Conservation (phyloP, 2,888 invertebrate species). For the Drosophila borealis region DNA sequence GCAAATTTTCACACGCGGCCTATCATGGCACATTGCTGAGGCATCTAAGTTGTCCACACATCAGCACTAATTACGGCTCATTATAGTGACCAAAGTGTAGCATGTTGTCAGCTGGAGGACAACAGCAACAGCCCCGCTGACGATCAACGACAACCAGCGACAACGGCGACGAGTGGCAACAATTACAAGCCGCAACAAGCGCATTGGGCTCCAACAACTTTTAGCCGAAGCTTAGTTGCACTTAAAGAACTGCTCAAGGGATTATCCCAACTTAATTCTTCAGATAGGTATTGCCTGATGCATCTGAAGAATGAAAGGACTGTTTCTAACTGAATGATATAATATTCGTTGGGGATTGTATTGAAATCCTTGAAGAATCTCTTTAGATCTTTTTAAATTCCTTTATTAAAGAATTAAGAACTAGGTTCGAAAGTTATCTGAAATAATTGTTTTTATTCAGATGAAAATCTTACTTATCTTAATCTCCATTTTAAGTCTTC, state of each 20-base stretch:
- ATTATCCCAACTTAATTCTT: too few species aligned
- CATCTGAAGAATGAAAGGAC: too few species aligned
- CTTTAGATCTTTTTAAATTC: too few species aligned
- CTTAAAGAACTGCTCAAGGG: constrained; percentile 1
- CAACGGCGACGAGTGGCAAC: constrained; percentile 55
- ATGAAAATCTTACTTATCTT: too few species aligned
- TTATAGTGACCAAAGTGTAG: constrained; percentile 81
- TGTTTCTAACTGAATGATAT: not conserved
- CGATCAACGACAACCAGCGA: constrained; percentile 29
- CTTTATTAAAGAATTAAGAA: too few species aligned
- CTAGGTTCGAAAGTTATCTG: too few species aligned
- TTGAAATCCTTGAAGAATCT: too few species aligned
- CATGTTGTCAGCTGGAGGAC: constrained; percentile 77
- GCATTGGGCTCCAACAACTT: not conserved
- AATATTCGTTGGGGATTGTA: not conserved
- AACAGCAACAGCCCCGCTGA: constrained; percentile 36
- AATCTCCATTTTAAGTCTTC: too few species aligned
- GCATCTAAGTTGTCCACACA: constrained; percentile 63
- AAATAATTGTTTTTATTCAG: too few species aligned
- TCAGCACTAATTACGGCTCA: constrained; percentile 79
- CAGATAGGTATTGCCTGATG: too few species aligned
- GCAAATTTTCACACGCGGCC: constrained; percentile 76
- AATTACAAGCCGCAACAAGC: constrained; percentile 63
- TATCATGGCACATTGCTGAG: constrained; percentile 53
- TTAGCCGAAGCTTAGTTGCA: constrained; percentile 21